Evolutionary conservation across 2,888 invertebrate genomes (phyloP), one percentile per base, ranked within the genome.

Genomic region (Chrysolina oricalcia): DNA sequence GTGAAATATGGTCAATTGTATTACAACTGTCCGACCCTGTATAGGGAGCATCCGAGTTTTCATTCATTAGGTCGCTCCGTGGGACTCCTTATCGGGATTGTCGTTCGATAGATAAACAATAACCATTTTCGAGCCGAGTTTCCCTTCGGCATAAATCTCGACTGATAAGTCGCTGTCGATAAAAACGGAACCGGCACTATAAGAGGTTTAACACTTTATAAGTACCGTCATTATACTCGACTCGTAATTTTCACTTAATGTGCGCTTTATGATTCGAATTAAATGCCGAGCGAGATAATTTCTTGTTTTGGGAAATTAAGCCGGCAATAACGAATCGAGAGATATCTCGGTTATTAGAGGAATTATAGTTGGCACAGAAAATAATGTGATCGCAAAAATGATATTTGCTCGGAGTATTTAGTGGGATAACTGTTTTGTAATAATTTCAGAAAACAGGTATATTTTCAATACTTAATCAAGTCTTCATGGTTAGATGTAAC

Each of bases 181-280:
- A 80, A 80, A 80, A 80, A 80, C 69, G 74, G 76, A 78, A 76
- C 75, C 70, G 80, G 64, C 75, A 78, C 72, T 80, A 75, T 77
- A 78, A 78, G 73, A 77, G 80, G 74, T 74, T 77, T 80, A 77
- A 76, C 79, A 76, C 76, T 77, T 74, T 76, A 73, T 75, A 74
- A 79, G 76, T 77, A 71, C 72, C 76, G 68, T 66, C 75, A 77
- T 79, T 77, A 77, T 79, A 77, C 68, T 71, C 72, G 65, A 69
- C 71, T 73, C 75, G 78, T 75, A 78, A 78, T 78, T 78, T 78
- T 78, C 78, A 75, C 78, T 78, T 75, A 78, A 78, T 78, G 75
- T 71, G 71, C 75, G 78, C 78, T 78, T 78, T 78, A 75, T 78
- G 75, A 78, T 70, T 73, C 75, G 73, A 71, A 73, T 78, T 78